Evolutionary conservation across 2,113 vertebrate species (phyloP).

Genomic region (Nothocercus julius): DNA sequence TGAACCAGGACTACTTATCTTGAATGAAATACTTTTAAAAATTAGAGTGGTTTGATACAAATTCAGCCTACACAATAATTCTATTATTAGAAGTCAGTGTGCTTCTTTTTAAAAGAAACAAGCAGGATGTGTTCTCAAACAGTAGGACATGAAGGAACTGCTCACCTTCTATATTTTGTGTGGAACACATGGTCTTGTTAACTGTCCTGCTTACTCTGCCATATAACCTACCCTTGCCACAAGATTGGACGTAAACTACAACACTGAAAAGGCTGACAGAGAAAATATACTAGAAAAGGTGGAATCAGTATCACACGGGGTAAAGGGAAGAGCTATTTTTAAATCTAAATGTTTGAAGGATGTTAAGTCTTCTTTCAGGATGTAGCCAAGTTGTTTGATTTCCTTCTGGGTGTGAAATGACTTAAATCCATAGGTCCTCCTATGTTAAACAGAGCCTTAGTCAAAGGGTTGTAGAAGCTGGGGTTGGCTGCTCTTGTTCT

Average conservation of each 20-base stretch:
- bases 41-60: not conserved
- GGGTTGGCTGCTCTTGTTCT: not conserved
- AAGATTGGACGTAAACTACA: not conserved
- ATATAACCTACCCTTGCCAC: not conserved
- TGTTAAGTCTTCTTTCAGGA: not conserved
- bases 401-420: not conserved
- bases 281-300: not conserved
- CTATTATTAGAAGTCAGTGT: not conserved
- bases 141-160: not conserved
- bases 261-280: not conserved
- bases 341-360: not conserved
- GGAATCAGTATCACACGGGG: not conserved
- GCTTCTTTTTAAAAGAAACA: not conserved
- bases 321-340: not conserved
- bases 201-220: not conserved
- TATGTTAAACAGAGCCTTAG: not conserved
- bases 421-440: not conserved
- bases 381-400: not conserved
- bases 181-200: not conserved
- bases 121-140: not conserved
- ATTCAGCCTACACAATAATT: not conserved
- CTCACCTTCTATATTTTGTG: not conserved
- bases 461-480: not conserved
- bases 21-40: not conserved
- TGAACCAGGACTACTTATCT: not conserved